These are phyloP conservation scores for Troilus luridus DNA, from an alignment of 2,888 invertebrate genomes.

Conservation along the genomic window DNA sequence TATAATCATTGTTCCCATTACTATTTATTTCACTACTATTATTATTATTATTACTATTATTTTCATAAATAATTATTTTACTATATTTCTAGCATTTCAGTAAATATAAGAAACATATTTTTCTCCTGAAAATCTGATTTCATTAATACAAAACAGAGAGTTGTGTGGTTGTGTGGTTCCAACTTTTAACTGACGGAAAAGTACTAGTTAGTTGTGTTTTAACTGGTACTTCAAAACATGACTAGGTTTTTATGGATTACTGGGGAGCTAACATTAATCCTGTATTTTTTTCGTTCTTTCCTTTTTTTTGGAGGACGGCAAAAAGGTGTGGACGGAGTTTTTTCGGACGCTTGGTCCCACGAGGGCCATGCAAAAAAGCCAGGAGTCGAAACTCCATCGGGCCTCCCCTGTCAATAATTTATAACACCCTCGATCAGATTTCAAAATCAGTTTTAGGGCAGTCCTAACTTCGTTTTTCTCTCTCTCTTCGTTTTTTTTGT, in stretches of 20 bases:
- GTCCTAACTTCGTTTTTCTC: background rate
- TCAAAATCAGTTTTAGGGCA: background rate
- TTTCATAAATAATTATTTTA: too few relatives aligned
- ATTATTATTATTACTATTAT: too few relatives aligned
- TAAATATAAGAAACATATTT: too few relatives aligned
- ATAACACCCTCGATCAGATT: conserved; percentile 27
- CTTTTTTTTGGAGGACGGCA: background rate
- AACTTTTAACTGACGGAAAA: too few relatives aligned
- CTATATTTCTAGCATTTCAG: too few relatives aligned
- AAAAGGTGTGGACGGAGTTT: conserved; percentile 15
- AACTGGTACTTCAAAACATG: background rate
- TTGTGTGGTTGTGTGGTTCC: too few relatives aligned
- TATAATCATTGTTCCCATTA: too few relatives aligned
- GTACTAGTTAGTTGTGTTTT: background rate
- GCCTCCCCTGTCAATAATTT: background rate
- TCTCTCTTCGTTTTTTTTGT: too few relatives aligned
- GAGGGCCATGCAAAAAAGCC: background rate
- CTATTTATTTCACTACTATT: too few relatives aligned
- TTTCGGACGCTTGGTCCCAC: background rate
- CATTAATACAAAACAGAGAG: too few relatives aligned
- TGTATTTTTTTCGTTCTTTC: background rate
- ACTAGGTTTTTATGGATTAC: background rate
- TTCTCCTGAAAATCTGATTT: too few relatives aligned
- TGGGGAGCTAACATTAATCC: background rate
- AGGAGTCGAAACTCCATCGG: background rate